Evolutionary conservation across 2,888 invertebrate species (phyloP).

Genomic region (Therioaphis trifolii): DNA sequence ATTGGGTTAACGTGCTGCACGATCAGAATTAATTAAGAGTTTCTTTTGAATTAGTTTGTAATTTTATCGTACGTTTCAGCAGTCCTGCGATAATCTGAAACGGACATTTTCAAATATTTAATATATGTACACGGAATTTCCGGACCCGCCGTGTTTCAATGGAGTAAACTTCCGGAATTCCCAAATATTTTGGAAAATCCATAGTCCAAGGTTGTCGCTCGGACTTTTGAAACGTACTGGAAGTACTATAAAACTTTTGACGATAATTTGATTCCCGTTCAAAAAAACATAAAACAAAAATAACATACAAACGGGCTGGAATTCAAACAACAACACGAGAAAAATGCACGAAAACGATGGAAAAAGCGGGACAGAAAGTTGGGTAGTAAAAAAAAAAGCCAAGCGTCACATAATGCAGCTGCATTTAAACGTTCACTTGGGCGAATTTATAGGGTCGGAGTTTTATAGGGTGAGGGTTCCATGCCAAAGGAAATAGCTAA

Average conservation of each 20-base stretch:
- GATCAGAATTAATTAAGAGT: not conserved
- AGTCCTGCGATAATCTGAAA: conserved; percentile 30
- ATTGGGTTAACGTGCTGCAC: conserved; percentile 39
- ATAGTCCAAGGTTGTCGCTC: conserved; percentile 34
- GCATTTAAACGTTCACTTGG: conserved; percentile 7
- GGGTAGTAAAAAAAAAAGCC: conserved; percentile 37
- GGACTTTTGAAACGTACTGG: conserved; percentile 14
- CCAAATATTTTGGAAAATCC: conserved; percentile 33
- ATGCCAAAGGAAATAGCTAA: conserved; percentile 41
- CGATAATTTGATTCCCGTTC: conserved; percentile 31
- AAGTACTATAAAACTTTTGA: conserved; percentile 30
- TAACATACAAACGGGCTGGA: not conserved
- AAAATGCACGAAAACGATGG: conserved; percentile 20
- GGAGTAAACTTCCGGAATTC: conserved; percentile 38
- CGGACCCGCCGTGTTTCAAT: conserved; percentile 10
- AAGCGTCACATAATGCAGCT: conserved; percentile 35
- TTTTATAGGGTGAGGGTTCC: conserved; percentile 13
- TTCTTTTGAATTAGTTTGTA: conserved; percentile 1
- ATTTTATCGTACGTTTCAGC: conserved; percentile 40
- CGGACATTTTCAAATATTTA: conserved; percentile 37
- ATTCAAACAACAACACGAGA: conserved; percentile 32
- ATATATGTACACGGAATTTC: conserved; percentile 18
- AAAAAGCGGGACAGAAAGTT: not conserved
- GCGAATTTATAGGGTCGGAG: not conserved
- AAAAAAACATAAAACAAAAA: conserved; percentile 28